Base-by-base conservation (phyloP, 2,888 invertebrate genomes). In the Pycnomerus fuliginosus region DNA sequence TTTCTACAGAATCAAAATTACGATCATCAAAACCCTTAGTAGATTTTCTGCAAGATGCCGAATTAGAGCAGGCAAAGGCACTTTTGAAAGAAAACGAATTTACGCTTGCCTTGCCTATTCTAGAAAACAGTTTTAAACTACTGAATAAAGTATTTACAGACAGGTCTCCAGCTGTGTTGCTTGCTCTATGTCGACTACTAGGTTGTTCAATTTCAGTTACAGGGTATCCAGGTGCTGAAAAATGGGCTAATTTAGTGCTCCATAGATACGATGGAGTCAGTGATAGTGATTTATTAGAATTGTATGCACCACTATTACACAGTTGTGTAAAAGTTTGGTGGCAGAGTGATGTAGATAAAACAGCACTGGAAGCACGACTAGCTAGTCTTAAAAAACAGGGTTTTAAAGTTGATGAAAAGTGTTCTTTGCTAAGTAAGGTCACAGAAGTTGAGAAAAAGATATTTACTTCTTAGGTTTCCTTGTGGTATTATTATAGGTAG, bases 211-310 rank as follows among this genome's bases (percentile, higher is more conserved):
- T 66, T 20, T 60, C 71, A 13, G 69, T 72, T 32, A 73, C 76
- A 4, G 74, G 73, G 13, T 75, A 78, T 1, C 74, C 81, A 1
- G 78, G 81, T 16, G 80, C 82, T 1, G 79, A 83, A 56, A 76
- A 80, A 46, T 86, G 84, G 82, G 84, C 84, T 0, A 79, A 80
- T 45, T 70, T 86, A 3, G 85, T 85, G 0, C 67, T 87, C n/a
- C 77, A 78, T 57, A 76, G 87, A 34, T 87, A 82, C 55, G 84
- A 87, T 52, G 83, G 80, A 1, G 80, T 87, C 50, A 82, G 84
- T 60, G 87, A 87, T 65, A 79, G 80, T 8, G 86, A 87, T 60
- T 68, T 86, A 24, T 68, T 87, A 35, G 75, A 80, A 28, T 75
- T 86, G 22, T 87, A 87, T 61, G 74, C 84, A 56, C 87, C 87